Percentiles rank a stretch among this genome's conserved stretches.
These are phyloP conservation scores for Parascotia fuliginaria DNA, from an alignment of 2,888 invertebrate genomes.

Conservation along the genomic window DNA sequence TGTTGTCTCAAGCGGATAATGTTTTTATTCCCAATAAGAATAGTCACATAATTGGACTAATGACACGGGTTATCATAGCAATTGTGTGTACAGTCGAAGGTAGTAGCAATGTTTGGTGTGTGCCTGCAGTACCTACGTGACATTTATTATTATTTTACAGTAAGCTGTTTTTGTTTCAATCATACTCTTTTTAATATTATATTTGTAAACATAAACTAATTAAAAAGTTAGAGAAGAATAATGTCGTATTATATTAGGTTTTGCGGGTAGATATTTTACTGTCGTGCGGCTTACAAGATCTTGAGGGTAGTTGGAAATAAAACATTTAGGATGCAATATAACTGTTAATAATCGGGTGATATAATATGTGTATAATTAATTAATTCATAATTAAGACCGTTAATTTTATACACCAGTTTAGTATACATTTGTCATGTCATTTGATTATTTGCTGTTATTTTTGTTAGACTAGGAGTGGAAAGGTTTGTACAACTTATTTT, in stretches of 20 bases:
- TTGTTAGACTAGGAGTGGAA: too few relatives aligned
- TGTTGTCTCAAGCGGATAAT: not conserved
- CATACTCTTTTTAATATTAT: not conserved
- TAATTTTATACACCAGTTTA: too few relatives aligned
- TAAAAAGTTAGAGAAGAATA: not conserved
- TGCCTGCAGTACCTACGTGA: too few relatives aligned
- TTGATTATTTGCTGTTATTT: too few relatives aligned
- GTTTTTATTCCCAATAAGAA: not conserved
- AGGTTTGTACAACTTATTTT: too few relatives aligned
- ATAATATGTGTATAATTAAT: too few relatives aligned
- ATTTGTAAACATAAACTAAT: not conserved
- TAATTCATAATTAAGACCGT: too few relatives aligned
- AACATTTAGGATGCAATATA: too few relatives aligned
- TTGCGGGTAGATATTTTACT: not conserved
- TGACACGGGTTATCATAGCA: conserved; percentile 15
- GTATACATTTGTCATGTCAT: too few relatives aligned
- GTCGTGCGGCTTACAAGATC: not conserved
- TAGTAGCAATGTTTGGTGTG: conserved; percentile 24
- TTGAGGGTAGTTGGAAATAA: not conserved
- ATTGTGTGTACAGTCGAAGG: conserved; percentile 7
- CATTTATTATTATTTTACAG: conserved; percentile 26
- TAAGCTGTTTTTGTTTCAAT: conserved; percentile 45
- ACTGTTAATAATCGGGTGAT: too few relatives aligned
- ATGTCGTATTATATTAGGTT: not conserved
- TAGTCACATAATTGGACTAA: not conserved